Conservation (phyloP, 2,888 invertebrate species). For the Biston stratarius region DNA sequence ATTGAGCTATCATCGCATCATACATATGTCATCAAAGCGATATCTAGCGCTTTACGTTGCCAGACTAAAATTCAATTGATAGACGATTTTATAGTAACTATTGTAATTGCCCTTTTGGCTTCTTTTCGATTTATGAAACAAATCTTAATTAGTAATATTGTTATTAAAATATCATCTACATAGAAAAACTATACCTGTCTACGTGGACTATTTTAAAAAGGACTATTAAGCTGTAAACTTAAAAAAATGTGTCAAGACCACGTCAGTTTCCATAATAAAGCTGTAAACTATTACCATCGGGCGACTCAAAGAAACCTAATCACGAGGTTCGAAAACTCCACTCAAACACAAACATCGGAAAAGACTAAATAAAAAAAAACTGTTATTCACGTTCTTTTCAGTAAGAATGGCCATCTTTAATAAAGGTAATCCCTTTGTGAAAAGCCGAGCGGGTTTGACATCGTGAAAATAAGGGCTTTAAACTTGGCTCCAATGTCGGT, state of each 20-base stretch:
- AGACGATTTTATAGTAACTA: too few relatives aligned
- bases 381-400: constrained; percentile 48
- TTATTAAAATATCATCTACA: not conserved
- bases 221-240: too few relatives aligned
- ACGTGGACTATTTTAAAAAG: constrained; percentile 16
- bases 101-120: too few relatives aligned
- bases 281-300: constrained; percentile 22
- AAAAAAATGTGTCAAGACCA: too few relatives aligned
- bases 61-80: too few relatives aligned
- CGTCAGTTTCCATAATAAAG: too few relatives aligned
- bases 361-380: constrained; percentile 50
- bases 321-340: constrained; percentile 26
- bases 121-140: too few relatives aligned
- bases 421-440: constrained; percentile 55
- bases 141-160: too few relatives aligned
- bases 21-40: too few relatives aligned
- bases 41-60: too few relatives aligned
- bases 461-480: constrained; percentile 42
- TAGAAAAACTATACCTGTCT: constrained; percentile 17
- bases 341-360: constrained; percentile 46
- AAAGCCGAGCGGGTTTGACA: constrained; percentile 46
- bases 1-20: too few relatives aligned
- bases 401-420: constrained; percentile 44
- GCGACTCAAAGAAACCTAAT: constrained; percentile 27
- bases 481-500: constrained; percentile 7